Evolutionary conservation across 2,888 invertebrate genomes (phyloP).

Genomic region (Stenodera caucasica): DNA sequence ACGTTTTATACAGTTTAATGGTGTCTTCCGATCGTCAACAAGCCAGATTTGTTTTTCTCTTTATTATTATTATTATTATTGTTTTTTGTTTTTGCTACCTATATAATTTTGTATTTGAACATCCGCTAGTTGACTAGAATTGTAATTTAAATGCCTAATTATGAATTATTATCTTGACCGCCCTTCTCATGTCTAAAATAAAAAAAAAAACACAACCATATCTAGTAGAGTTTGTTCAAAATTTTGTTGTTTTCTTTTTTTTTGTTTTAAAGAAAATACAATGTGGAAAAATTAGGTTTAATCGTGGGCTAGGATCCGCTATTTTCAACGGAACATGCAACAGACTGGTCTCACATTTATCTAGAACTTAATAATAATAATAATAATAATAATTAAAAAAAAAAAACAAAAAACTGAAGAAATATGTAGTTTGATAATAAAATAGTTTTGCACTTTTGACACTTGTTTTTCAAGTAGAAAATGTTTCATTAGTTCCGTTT

Average conservation of each 20-base stretch:
- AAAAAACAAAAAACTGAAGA: neutral
- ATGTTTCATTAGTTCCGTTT: slow-evolving; percentile 11
- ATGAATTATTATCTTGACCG: slow-evolving; percentile 1
- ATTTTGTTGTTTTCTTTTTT: too few species aligned
- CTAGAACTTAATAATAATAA: slow-evolving; percentile 19
- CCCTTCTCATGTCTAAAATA: slow-evolving; percentile 7
- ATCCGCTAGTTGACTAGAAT: slow-evolving; percentile 4
- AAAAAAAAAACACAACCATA: neutral
- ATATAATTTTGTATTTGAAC: slow-evolving; percentile 7
- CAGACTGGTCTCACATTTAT: slow-evolving; percentile 22
- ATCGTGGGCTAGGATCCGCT: slow-evolving; percentile 37
- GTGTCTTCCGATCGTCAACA: slow-evolving; percentile 2
- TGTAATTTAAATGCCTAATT: neutral
- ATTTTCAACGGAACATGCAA: slow-evolving; percentile 33
- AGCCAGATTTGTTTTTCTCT: neutral
- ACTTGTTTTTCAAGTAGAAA: neutral
- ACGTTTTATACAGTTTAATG: slow-evolving; percentile 5
- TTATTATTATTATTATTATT: neutral
- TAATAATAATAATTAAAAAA: neutral
- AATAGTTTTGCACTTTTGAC: slow-evolving; percentile 5
- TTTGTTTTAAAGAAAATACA: neutral
- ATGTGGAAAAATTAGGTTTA: slow-evolving; percentile 32
- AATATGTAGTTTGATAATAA: neutral
- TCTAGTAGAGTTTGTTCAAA: neutral
- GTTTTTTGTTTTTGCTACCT: slow-evolving; percentile 1